Base-by-base conservation (phyloP, 2,113 vertebrate genomes). In the Mystacornis crossleyi region DNA sequence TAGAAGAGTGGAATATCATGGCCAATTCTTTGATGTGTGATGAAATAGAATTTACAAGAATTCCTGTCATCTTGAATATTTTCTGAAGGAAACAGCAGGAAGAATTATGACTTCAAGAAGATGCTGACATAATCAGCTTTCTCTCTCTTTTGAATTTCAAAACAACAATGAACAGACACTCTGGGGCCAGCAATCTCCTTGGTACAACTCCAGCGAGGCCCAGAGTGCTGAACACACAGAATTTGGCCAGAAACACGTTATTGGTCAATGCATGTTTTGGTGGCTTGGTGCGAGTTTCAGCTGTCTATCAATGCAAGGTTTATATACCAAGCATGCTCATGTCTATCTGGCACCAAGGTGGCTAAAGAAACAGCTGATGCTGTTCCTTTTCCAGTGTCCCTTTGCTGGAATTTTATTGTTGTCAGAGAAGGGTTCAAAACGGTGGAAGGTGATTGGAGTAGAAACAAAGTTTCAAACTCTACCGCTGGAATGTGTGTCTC, bases 1-100 rank as follows among this genome's bases (percentile, higher is more conserved):
- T 34, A 48, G 84, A 78, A 81, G 25, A 54, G 38, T 26, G 45
- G n/a, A 64, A 60, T 48, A 85, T 6, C 74, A 54, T 20, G 18
- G 54, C 4, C 18, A 89, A 61, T 43, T 8, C 65, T 89, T 96
- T 91, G 51, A 85, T 90, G 34, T 55, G 29, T 34, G 62, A 72
- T 65, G 45, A 88, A 88, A 80, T 5, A 83, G 34, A 92, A 92
- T 89, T 82, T 86, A 80, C 50, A 94, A 70, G 70, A 86, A 64
- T 48, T 95, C 31, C 33, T 85, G 31, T 70, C 40, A 57, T 62
- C 58, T 72, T 75, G 24, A 77, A n/a, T 86, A 64, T 73, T 92
- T 87, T 86, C 57, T 80, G 43, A 73, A 93, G 38, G 40, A 88
- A 94, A 12, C 12, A 88, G 29, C 23, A 70, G 33, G 62, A 78